Percentiles rank a stretch among this genome's conserved stretches.
These are phyloP conservation scores for Chalcosyrphus nemorum DNA, from an alignment of 2,888 invertebrate genomes.

Conservation along the genomic window DNA sequence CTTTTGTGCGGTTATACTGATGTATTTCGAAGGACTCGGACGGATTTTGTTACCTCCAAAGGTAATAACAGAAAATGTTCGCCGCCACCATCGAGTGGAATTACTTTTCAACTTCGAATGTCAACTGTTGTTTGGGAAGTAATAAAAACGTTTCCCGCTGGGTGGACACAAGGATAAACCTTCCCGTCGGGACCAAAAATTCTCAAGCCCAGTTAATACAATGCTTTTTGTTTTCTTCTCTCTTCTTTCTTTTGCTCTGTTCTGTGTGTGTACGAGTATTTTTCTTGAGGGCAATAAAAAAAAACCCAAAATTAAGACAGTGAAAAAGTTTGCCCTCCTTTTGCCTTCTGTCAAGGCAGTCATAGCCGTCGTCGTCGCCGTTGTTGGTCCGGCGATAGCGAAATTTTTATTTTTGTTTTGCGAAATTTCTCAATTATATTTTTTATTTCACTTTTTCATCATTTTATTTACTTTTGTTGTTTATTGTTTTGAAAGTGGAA, in stretches of 20 bases:
- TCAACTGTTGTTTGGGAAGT: conserved; percentile 71
- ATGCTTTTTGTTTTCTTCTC: not conserved
- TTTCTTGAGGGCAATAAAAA: conserved; percentile 62
- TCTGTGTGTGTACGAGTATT: conserved; percentile 16
- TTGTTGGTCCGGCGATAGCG: not conserved
- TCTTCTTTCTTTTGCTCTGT: not conserved
- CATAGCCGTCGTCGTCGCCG: not conserved
- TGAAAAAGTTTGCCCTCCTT: conserved; percentile 59
- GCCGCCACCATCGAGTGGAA: conserved; percentile 51
- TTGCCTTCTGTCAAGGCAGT: not conserved
- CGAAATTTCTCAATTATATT: conserved; percentile 62
- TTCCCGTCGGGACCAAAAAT: conserved; percentile 18
- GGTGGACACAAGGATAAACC: conserved; percentile 55
- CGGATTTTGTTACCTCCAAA: conserved; percentile 58
- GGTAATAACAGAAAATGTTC: conserved; percentile 65
- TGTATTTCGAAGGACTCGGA: conserved; percentile 32
- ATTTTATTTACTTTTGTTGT: conserved; percentile 69
- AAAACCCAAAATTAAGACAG: conserved; percentile 62
- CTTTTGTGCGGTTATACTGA: conserved; percentile 41
- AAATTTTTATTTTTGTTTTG: conserved; percentile 30
- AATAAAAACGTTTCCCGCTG: conserved; percentile 71
- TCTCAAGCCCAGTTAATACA: conserved; percentile 14
- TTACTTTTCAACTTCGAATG: conserved; percentile 72
- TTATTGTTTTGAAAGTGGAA: conserved; percentile 70
- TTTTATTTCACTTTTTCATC: conserved; percentile 64